A percentile compares a stretch with the other conserved stretches of the same genome.
Evolutionary conservation across 2,888 invertebrate genomes (phyloP).

Genomic region (Drosophila paranaensis): DNA sequence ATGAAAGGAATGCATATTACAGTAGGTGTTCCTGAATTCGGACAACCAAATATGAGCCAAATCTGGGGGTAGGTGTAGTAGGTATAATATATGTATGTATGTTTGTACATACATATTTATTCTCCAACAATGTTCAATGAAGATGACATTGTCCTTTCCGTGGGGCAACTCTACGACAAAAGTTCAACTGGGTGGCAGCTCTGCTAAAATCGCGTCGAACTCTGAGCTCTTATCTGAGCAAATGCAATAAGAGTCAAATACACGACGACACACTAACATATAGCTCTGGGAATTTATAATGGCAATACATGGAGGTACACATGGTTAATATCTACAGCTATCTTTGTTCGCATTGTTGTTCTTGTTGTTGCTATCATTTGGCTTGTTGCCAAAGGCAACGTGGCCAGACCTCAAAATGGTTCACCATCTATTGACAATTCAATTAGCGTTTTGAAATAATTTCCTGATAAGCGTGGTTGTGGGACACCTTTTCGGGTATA

Average conservation of each 20-base stretch:
- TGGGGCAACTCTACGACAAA: neutral
- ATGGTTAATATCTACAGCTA: constrained; percentile 35
- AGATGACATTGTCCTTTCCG: no score
- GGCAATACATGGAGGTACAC: constrained; percentile 42
- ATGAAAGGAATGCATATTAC: neutral
- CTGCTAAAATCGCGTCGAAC: neutral
- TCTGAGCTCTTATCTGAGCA: constrained; percentile 55
- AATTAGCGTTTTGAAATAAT: constrained; percentile 77
- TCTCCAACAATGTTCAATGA: no score
- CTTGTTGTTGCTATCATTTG: constrained; percentile 55
- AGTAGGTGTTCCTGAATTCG: neutral
- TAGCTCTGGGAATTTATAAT: constrained; percentile 54
- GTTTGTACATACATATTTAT: no score
- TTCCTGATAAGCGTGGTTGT: constrained; percentile 63
- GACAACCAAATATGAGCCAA: no score
- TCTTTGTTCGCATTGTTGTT: constrained; percentile 27
- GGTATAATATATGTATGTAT: neutral
- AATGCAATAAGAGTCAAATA: constrained; percentile 70
- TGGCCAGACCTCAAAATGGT: constrained; percentile 39
- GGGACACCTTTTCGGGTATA: constrained; percentile 46
- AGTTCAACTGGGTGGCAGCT: constrained; percentile 26
- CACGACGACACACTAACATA: constrained; percentile 44
- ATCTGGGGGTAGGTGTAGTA: neutral
- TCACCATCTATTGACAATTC: constrained; percentile 77
- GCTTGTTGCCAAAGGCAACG: constrained; percentile 60